These are phyloP conservation scores for Parambassis ranga DNA, from an alignment of 2,797 vertebrate genomes.

Conservation along the genomic window DNA sequence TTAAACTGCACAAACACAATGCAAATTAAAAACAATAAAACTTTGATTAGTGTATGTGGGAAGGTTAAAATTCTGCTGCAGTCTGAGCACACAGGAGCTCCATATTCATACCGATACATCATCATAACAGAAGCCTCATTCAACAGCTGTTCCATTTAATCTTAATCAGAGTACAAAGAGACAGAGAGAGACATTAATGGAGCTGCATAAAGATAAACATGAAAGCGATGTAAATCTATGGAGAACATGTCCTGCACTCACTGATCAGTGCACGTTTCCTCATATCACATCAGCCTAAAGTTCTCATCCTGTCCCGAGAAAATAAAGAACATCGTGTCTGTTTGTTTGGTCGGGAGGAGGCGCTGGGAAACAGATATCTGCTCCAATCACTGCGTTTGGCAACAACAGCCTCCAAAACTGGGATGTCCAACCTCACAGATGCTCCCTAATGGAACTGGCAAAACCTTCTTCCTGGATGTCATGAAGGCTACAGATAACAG, in stretches of 20 bases:
- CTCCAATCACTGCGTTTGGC: constrained; percentile 15
- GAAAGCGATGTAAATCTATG: no score
- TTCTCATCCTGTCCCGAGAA: no score
- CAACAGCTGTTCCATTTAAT: not conserved
- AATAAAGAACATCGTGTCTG: no score
- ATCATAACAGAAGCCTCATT: not conserved
- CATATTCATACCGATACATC: not conserved
- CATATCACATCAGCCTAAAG: no score
- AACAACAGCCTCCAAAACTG: not conserved
- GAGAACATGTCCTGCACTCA: no score
- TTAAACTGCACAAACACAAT: no score
- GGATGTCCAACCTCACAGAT: constrained; percentile 24
- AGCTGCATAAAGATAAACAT: constrained; percentile 5
- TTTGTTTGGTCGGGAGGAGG: not conserved
- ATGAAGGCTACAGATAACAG: not conserved
- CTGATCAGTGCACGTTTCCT: no score
- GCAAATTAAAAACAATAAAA: no score
- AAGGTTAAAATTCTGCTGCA: no score
- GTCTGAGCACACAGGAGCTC: not conserved
- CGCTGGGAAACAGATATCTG: not conserved
- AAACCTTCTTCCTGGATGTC: not conserved
- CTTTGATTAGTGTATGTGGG: no score
- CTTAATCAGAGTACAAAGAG: constrained; percentile 18
- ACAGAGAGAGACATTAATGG: not conserved
- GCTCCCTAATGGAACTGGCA: constrained; percentile 41